Percentiles rank a stretch among this genome's conserved stretches.
Conservation (phyloP, 1,140 invertebrate species). For the Tetragonula clypearis region DNA sequence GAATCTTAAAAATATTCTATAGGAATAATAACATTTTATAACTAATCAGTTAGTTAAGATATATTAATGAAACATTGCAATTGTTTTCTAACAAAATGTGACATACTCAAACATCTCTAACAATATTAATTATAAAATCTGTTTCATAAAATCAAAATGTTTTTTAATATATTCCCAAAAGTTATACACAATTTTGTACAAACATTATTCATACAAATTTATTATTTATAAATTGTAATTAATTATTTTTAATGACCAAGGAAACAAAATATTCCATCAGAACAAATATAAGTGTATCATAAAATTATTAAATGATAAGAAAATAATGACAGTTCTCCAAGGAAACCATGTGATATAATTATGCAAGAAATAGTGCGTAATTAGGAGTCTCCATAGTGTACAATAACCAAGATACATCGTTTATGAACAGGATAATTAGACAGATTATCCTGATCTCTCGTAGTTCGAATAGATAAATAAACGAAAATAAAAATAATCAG, state of each 20-base stretch:
- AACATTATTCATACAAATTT: neutral
- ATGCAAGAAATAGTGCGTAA: constrained; percentile 34
- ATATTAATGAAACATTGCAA: neutral
- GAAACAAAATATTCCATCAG: neutral
- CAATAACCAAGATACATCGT: neutral
- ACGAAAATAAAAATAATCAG: neutral
- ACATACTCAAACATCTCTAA: neutral
- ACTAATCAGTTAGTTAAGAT: neutral
- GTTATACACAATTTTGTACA: neutral
- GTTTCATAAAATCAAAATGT: neutral
- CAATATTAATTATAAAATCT: neutral
- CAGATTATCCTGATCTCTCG: neutral
- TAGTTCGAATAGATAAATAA: constrained; percentile 29
- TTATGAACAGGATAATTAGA: constrained; percentile 7
- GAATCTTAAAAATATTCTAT: neutral
- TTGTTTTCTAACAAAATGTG: neutral
- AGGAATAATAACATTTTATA: neutral
- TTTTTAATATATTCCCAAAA: neutral
- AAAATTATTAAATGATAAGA: constrained; percentile 8
- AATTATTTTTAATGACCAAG: neutral
- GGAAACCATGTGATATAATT: constrained; percentile 36
- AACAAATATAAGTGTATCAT: neutral
- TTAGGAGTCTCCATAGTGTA: constrained; percentile 20
- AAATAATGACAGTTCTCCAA: neutral
- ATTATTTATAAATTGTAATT: neutral